A percentile compares a stretch with the other conserved stretches of the same genome.
Evolutionary conservation across 2,797 vertebrate genomes (phyloP).

Genomic region (Cichlasoma orientale): DNA sequence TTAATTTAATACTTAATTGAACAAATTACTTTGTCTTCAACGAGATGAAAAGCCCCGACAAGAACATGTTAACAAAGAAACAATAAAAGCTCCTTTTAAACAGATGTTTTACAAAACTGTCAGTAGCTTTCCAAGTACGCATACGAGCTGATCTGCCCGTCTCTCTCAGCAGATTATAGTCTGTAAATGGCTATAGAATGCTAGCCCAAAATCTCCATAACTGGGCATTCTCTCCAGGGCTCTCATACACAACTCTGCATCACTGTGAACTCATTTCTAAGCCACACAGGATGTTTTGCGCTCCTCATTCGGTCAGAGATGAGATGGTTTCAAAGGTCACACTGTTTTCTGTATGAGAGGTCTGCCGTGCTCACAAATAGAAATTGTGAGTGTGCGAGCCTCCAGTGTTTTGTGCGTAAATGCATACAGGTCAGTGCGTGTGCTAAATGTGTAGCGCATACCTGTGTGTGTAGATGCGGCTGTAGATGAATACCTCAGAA

Average conservation of each 20-base stretch:
- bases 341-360: constrained; percentile 41
- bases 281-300: constrained; percentile 61
- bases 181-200: constrained; percentile 26
- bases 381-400: neutral
- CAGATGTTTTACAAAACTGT: neutral
- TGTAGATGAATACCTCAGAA: constrained; percentile 23
- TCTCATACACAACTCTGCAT: constrained; percentile 54
- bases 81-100: neutral
- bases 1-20: neutral
- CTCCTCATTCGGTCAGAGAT: constrained; percentile 61
- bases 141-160: neutral
- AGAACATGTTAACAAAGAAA: neutral
- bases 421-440: constrained; percentile 1
- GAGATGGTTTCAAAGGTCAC: constrained; percentile 70
- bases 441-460: neutral
- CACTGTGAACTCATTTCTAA: constrained; percentile 65
- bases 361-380: constrained; percentile 11
- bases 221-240: constrained; percentile 48
- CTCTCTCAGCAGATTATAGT: constrained; percentile 25
- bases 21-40: neutral
- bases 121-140: neutral
- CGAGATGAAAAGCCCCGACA: neutral
- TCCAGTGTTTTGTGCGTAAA: constrained; percentile 5
- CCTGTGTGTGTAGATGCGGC: constrained; percentile 3
- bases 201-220: constrained; percentile 37